Base-by-base conservation (phyloP, 2,888 invertebrate species). In the Tetheella fluctuosa region DNA sequence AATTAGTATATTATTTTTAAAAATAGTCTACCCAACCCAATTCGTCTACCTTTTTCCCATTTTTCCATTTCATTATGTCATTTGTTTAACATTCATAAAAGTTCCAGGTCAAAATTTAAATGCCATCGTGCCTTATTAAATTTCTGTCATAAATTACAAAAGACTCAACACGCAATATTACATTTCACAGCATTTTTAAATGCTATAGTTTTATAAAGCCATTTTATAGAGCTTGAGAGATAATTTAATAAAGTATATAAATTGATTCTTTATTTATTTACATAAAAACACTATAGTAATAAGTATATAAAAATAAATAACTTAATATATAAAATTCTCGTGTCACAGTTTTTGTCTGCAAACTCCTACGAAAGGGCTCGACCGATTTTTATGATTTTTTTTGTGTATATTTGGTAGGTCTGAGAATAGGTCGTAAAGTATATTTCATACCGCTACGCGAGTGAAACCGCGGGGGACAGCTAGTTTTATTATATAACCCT, bases 91-190 rank as follows among this genome's bases (percentile, higher is more conserved):
- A 42, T 42, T 25, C 25, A 25, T 30, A 10, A 30, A 30, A 30
- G 30, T 10, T 30, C 6, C 10, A 30, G 30, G 23, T n/a, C n/a
- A 54, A 25, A 53, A 30, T 54, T 34, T 30, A 54, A 54, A 34
- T 34, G 54, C 30, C 12, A 34, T 54, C 17, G 54, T 6, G 30
- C 12, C 30, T 54, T 34, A 30, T 42, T 15, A 15, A 30, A 20
- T 28, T 54, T 54, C 17, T 23, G 17, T 10, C 20, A 30, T 30
- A 54, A 54, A 54, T 30, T 54, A 34, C 54, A 17, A 5, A 20
- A 54, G 30, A 0, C 17, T 17, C 10, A 30, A 54, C 54, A 54
- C 54, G 54, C 54, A 54, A 54, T 28, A 17, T 20, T 20, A 30
- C 54, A 30, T 54, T 54, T 54, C 34, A 34, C 54, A 30, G 30